phyloP scores from a whole-genome alignment of 2,888 invertebrate genomes.

The Prostheceraeus crozeri region DNA sequence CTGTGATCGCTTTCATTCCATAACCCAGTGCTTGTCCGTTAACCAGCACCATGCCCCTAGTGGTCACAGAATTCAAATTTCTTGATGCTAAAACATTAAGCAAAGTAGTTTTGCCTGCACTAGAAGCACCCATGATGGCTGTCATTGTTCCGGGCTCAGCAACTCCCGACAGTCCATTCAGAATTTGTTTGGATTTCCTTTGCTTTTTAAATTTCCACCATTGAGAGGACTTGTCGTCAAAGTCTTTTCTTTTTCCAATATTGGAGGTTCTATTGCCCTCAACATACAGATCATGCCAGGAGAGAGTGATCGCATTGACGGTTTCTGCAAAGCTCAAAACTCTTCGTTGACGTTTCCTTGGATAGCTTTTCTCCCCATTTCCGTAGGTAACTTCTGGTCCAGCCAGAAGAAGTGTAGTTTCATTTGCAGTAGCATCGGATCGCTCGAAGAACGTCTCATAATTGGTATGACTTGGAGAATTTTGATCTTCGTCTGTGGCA shows the following conservation, averaged over 20 bases:
- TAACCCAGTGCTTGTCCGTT: constrained; percentile 62
- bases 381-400: too few species aligned
- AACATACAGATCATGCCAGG: constrained; percentile 75
- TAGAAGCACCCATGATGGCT: constrained; percentile 61
- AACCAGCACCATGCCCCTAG: constrained; percentile 37
- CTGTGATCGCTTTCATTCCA: constrained; percentile 69
- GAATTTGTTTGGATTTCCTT: constrained; percentile 54
- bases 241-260: too few species aligned
- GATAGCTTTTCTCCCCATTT: too few species aligned
- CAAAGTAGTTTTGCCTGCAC: constrained; percentile 80
- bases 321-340: constrained; percentile 30
- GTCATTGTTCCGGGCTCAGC: constrained; percentile 49
- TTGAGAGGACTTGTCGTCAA: constrained; percentile 69
- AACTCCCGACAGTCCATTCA: constrained; percentile 42
- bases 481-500: too few species aligned
- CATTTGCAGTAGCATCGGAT: too few species aligned
- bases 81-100: constrained; percentile 75
- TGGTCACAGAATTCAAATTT: constrained; percentile 44
- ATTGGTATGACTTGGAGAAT: too few species aligned
- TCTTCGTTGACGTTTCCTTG: too few species aligned
- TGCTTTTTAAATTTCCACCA: too few species aligned
- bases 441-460: too few species aligned
- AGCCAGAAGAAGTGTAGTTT: too few species aligned
- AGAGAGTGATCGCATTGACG: constrained; percentile 61
- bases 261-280: too few species aligned